Evolutionary conservation across 2,888 invertebrate genomes (phyloP).

Genomic region (Dynastes tityus): DNA sequence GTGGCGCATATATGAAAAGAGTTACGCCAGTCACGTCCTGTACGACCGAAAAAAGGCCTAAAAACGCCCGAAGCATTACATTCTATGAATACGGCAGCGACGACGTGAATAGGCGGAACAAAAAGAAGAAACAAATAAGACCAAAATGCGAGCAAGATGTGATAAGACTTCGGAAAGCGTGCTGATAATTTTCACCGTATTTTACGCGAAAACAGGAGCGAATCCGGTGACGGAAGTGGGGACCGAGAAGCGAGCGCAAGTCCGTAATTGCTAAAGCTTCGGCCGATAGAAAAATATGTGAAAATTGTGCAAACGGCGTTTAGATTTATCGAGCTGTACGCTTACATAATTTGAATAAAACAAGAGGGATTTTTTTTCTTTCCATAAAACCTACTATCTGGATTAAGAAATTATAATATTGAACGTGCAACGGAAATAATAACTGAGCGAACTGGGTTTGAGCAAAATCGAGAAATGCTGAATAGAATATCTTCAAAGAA

Average conservation of each 20-base stretch:
- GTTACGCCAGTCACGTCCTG: conserved; percentile 34
- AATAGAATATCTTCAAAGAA: too few relatives aligned
- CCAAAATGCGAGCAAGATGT: conserved; percentile 19
- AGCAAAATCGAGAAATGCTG: too few relatives aligned
- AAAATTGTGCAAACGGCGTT: too few relatives aligned
- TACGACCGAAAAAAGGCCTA: conserved; percentile 14
- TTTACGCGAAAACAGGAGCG: conserved; percentile 14
- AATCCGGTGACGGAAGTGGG: conserved; percentile 6
- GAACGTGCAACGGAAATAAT: too few relatives aligned
- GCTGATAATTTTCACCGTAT: conserved; percentile 42
- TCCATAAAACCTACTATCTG: too few relatives aligned
- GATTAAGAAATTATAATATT: too few relatives aligned
- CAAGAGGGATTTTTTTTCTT: too few relatives aligned
- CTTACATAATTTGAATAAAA: too few relatives aligned
- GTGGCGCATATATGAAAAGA: conserved; percentile 22
- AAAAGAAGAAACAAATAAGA: conserved; percentile 9
- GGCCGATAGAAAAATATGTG: conserved; percentile 4
- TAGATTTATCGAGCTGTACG: too few relatives aligned
- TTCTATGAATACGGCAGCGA: conserved; percentile 16
- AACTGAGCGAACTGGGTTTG: too few relatives aligned
- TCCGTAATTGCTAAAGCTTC: conserved; percentile 23
- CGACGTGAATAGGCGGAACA: conserved; percentile 17
- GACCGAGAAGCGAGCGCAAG: background rate
- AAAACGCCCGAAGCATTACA: conserved; percentile 7
- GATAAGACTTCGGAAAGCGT: conserved; percentile 38